Percentiles rank a stretch among this genome's conserved stretches.
These are phyloP conservation scores for Sebastes alutus DNA, from an alignment of 2,797 vertebrate species.

Conservation along the genomic window DNA sequence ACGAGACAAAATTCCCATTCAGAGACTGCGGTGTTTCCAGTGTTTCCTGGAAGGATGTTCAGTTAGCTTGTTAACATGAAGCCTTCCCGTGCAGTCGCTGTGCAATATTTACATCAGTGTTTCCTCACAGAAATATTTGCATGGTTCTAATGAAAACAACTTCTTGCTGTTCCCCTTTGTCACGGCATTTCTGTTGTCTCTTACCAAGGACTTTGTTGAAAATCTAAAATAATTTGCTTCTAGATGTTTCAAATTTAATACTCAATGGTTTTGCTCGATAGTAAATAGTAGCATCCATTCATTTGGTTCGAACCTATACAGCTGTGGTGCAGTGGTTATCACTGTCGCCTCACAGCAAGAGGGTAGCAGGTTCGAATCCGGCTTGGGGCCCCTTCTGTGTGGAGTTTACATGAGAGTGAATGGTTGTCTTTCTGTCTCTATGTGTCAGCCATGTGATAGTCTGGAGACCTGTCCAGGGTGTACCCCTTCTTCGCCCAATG, in stretches of 20 bases:
- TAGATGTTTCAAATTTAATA: not conserved
- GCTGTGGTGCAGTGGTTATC: too few species aligned
- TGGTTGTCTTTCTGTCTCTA: too few species aligned
- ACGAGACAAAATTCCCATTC: not conserved
- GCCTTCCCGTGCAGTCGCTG: not conserved
- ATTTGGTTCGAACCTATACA: not conserved
- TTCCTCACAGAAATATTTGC: constrained; percentile 18
- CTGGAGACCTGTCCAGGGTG: too few species aligned
- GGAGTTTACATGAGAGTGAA: too few species aligned
- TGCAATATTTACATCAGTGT: constrained; percentile 2
- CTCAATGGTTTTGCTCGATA: not conserved
- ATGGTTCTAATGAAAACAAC: constrained; percentile 4
- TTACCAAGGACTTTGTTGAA: not conserved
- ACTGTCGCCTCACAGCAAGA: too few species aligned
- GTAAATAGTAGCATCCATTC: not conserved
- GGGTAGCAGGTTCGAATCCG: too few species aligned
- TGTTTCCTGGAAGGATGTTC: constrained; percentile 31
- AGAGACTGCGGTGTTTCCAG: not conserved
- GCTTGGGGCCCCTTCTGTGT: too few species aligned
- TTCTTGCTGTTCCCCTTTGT: not conserved
- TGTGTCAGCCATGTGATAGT: too few species aligned
- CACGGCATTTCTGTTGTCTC: not conserved
- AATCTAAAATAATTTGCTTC: not conserved
- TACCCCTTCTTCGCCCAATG: too few species aligned
- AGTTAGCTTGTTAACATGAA: not conserved